Conservation (phyloP, 2,113 vertebrate species). For the Pithys albifrons region DNA sequence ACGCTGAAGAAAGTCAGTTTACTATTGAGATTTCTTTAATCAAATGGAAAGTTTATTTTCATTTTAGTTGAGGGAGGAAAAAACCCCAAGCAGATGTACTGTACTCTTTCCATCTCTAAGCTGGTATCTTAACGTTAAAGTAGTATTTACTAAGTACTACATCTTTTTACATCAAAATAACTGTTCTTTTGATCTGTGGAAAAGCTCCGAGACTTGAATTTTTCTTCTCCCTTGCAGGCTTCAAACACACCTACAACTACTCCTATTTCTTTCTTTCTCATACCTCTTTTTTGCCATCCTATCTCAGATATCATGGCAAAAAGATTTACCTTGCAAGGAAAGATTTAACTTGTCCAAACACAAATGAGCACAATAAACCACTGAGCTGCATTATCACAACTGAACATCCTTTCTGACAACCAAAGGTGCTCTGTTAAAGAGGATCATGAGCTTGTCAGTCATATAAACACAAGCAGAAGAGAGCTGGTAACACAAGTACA, state of each 20-base stretch:
- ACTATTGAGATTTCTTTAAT: background rate
- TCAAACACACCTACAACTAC: background rate
- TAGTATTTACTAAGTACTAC: background rate
- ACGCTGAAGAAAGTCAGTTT: background rate
- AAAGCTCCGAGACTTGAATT: background rate
- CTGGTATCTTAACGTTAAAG: background rate
- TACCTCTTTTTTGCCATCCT: background rate
- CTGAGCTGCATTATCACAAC: background rate
- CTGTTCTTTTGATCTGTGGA: background rate
- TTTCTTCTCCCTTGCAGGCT: background rate
- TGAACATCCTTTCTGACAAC: background rate
- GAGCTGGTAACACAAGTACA: background rate
- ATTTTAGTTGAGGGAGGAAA: background rate
- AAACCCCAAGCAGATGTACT: background rate
- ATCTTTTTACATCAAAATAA: background rate
- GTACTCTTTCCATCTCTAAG: background rate
- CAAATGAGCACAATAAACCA: background rate
- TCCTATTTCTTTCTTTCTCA: background rate
- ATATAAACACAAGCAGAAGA: background rate
- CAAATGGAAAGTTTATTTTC: background rate
- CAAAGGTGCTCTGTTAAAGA: background rate
- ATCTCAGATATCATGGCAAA: background rate
- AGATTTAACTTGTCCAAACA: background rate
- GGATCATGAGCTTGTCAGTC: background rate
- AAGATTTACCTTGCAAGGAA: background rate